Evolutionary conservation across 2,797 vertebrate species (phyloP).

Genomic region (Pangasius djambal): DNA sequence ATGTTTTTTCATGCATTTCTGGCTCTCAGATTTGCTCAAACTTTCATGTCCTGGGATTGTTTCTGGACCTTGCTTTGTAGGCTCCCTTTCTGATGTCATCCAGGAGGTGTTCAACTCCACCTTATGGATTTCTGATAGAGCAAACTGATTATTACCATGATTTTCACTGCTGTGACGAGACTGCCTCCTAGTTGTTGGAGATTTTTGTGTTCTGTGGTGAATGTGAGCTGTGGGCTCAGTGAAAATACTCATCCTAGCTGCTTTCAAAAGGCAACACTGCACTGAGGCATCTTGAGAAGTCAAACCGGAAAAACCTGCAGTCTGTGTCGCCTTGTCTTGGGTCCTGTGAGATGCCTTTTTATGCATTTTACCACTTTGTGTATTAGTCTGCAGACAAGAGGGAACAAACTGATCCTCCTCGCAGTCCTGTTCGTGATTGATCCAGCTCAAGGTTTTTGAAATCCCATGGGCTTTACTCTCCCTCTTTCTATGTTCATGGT

Average conservation of each 20-base stretch:
- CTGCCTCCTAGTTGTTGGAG: constrained; percentile 71
- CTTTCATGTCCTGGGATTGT: constrained; percentile 37
- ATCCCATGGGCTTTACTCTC: constrained; percentile 1
- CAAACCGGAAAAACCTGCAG: constrained; percentile 35
- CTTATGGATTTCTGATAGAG: not conserved
- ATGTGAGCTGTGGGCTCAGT: not conserved
- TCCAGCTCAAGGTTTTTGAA: not conserved
- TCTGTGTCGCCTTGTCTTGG: constrained; percentile 77
- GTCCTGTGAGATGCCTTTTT: constrained; percentile 29
- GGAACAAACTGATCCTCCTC: not conserved
- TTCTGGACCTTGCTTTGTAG: constrained; percentile 26
- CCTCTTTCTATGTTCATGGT: not conserved
- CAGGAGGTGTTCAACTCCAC: constrained; percentile 43
- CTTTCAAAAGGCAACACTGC: constrained; percentile 72
- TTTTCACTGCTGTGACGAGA: constrained; percentile 35
- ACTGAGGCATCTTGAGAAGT: constrained; percentile 70
- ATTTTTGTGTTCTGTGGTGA: not conserved
- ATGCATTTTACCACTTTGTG: constrained; percentile 2
- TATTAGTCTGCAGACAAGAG: constrained; percentile 35
- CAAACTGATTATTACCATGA: not conserved
- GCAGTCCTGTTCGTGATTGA: not conserved
- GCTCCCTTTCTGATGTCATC: constrained; percentile 49
- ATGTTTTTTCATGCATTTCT: constrained; percentile 31
- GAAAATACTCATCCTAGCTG: constrained; percentile 51
- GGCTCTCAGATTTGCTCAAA: constrained; percentile 21